These are phyloP conservation scores for Agrilus mali DNA, from an alignment of 2,888 invertebrate genomes.

Conservation along the genomic window DNA sequence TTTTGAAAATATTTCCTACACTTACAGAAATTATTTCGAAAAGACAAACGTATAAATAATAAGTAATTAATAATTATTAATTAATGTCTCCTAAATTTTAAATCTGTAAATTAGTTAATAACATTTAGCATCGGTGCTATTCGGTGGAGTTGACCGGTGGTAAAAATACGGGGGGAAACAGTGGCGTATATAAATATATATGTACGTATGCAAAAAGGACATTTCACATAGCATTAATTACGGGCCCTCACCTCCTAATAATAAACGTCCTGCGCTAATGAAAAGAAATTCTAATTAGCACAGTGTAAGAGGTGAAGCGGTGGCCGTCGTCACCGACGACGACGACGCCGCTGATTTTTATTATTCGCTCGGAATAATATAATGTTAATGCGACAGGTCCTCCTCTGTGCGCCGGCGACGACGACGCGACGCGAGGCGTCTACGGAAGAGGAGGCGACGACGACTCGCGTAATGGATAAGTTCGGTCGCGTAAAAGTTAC, in stretches of 20 bases:
- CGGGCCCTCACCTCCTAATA: conserved; percentile 20
- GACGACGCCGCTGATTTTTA: neutral
- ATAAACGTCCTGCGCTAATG: conserved; percentile 21
- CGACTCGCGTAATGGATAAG: conserved; percentile 18
- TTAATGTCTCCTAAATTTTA: no score
- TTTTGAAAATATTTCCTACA: no score
- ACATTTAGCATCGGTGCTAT: no score
- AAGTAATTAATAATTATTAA: no score
- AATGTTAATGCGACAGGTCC: conserved; percentile 2
- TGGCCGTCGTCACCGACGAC: neutral
- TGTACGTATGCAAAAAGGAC: neutral
- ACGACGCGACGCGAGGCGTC: conserved; percentile 1
- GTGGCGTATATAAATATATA: no score
- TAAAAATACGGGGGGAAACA: no score
- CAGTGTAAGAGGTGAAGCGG: conserved; percentile 10
- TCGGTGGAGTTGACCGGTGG: no score
- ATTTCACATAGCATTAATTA: conserved; percentile 19
- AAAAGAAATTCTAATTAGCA: conserved; percentile 23
- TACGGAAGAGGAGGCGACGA: no score
- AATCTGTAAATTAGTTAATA: no score
- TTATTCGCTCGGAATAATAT: neutral
- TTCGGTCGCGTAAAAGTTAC: conserved; percentile 10
- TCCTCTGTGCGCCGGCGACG: neutral
- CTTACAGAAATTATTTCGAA: no score
- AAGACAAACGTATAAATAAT: no score